phyloP scores from a whole-genome alignment of 2,888 invertebrate species.

The Dasysyrphus tricinctus region DNA sequence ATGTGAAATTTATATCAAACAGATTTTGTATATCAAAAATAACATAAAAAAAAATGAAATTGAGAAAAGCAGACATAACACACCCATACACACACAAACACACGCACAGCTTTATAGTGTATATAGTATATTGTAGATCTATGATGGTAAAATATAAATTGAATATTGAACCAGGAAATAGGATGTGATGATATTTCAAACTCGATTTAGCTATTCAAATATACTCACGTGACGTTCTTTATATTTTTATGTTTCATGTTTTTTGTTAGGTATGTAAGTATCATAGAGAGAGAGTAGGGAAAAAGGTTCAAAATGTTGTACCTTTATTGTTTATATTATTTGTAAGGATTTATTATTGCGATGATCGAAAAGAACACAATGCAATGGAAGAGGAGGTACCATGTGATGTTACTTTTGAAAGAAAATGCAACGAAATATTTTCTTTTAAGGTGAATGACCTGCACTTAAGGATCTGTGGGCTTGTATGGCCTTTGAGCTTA shows the following conservation, averaged over 20 bases:
- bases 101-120: no score
- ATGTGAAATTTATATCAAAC: conserved; percentile 11
- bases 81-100: not conserved
- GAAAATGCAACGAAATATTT: no score
- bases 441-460: no score
- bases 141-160: conserved; percentile 16
- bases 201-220: conserved; percentile 6
- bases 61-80: not conserved
- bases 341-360: not conserved
- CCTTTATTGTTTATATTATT: not conserved
- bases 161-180: conserved; percentile 20
- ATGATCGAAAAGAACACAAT: not conserved
- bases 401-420: no score
- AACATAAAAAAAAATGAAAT: not conserved
- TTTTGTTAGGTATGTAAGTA: not conserved
- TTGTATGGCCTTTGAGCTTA: no score
- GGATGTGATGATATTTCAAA: conserved; percentile 21
- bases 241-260: not conserved
- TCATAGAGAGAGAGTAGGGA: not conserved
- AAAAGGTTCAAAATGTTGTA: no score
- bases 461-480: no score
- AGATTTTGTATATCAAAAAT: conserved; percentile 7
- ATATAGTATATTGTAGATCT: not conserved
- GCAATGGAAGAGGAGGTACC: no score
- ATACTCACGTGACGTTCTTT: not conserved